These are phyloP conservation scores for Drosophila orena DNA, from an alignment of 1,140 invertebrate species.

Conservation along the genomic window DNA sequence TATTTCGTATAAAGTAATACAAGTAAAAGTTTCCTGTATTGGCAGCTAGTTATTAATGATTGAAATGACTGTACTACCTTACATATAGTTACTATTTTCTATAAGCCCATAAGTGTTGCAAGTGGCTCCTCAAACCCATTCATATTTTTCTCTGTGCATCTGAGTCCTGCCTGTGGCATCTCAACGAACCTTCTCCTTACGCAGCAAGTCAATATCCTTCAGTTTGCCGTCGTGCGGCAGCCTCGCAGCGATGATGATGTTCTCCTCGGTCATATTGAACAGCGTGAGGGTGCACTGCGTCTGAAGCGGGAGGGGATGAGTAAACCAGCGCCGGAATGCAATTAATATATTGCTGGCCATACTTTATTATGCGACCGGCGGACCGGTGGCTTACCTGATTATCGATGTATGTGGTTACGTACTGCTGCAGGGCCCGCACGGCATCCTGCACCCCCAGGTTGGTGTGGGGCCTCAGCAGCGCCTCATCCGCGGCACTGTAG, in stretches of 20 bases:
- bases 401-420: conserved; percentile 89
- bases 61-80: too few species aligned
- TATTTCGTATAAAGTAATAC: too few species aligned
- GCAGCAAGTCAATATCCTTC: conserved; percentile 86
- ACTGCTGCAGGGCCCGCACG: conserved; percentile 91
- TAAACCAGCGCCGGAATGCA: conserved; percentile 42
- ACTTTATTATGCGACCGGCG: conserved; percentile 15
- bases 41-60: too few species aligned
- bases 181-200: conserved; percentile 89
- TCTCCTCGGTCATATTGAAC: conserved; percentile 93
- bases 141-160: not conserved
- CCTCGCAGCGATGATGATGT: conserved; percentile 93
- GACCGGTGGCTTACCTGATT: conserved; percentile 87
- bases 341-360: conserved; percentile 51
- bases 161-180: conserved; percentile 33
- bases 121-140: too few species aligned
- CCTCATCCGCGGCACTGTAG: conserved; percentile 94
- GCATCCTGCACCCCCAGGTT: conserved; percentile 92
- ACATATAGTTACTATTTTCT: too few species aligned
- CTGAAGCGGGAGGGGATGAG: conserved; percentile 84
- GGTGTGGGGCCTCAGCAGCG: conserved; percentile 91
- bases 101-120: too few species aligned
- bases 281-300: conserved; percentile 93
- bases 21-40: too few species aligned
- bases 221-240: conserved; percentile 88